A percentile compares a stretch with the other conserved stretches of the same genome.
phyloP scores from a whole-genome alignment of 2,888 invertebrate genomes.

The Andrena trimmerana region DNA sequence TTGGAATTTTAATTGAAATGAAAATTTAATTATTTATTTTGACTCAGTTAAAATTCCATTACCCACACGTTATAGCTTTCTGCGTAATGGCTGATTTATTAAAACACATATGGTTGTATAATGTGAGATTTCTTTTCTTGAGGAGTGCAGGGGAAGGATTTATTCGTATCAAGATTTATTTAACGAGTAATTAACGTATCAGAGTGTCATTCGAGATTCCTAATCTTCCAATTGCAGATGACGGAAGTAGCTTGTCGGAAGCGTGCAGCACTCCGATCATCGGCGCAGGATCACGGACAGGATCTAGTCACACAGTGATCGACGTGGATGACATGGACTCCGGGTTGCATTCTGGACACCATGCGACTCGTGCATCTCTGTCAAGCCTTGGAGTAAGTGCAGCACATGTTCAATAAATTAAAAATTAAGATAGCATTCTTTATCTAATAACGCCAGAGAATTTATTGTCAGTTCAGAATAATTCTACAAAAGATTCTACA shows the following conservation, averaged over 20 bases:
- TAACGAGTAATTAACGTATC: neutral
- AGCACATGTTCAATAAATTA: neutral
- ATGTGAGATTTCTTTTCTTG: too few species aligned
- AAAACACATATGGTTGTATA: too few species aligned
- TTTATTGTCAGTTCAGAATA: neutral
- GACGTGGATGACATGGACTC: slow-evolving; percentile 84
- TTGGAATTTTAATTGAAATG: neutral
- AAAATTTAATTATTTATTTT: neutral
- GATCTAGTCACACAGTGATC: slow-evolving; percentile 79
- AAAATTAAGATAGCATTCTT: neutral
- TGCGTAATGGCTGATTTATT: too few species aligned
- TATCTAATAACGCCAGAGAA: neutral
- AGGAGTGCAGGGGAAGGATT: too few species aligned
- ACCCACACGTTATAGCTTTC: too few species aligned
- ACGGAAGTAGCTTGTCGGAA: slow-evolving; percentile 83
- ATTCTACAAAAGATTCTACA: too few species aligned
- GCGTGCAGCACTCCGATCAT: slow-evolving; percentile 84
- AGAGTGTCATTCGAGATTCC: neutral
- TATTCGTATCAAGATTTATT: too few species aligned
- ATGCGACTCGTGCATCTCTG: slow-evolving; percentile 82
- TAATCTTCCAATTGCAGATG: slow-evolving; percentile 76
- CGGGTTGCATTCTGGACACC: slow-evolving; percentile 80
- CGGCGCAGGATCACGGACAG: slow-evolving; percentile 80
- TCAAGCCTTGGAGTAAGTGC: slow-evolving; percentile 82
- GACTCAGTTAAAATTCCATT: neutral